Conservation (phyloP, 2,797 vertebrate species). For the Phataginus tetradactyla region DNA sequence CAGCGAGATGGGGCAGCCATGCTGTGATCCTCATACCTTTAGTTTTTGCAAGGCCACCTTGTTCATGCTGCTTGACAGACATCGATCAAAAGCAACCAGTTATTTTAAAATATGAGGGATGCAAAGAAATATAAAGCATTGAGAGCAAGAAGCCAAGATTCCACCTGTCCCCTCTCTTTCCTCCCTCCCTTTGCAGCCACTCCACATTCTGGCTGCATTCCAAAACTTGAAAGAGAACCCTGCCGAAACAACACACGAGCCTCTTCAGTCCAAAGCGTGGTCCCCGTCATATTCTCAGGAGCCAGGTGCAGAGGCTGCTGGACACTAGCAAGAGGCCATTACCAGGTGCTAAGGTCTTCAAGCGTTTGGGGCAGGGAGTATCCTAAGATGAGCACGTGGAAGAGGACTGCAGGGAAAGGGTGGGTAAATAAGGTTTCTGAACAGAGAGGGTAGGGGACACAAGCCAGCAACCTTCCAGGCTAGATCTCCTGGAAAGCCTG, state of each 20-base stretch:
- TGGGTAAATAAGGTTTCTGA: neutral
- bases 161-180: neutral
- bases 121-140: neutral
- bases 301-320: neutral
- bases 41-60: neutral
- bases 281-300: neutral
- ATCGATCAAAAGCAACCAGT: neutral
- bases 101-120: neutral
- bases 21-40: neutral
- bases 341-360: neutral
- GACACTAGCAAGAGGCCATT: neutral
- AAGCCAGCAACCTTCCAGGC: neutral
- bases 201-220: slow-evolving; percentile 63
- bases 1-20: neutral
- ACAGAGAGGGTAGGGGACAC: neutral
- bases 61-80: neutral
- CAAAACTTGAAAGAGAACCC: slow-evolving; percentile 53
- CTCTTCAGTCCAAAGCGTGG: slow-evolving; percentile 28
- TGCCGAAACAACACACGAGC: neutral
- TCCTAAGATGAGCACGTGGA: neutral
- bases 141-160: neutral
- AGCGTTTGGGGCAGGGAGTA: neutral
- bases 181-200: slow-evolving; percentile 55
- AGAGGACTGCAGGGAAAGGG: neutral
- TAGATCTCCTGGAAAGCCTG: neutral